Evolutionary conservation across 2,797 vertebrate genomes (phyloP).

Genomic region (Syncerus caffer): DNA sequence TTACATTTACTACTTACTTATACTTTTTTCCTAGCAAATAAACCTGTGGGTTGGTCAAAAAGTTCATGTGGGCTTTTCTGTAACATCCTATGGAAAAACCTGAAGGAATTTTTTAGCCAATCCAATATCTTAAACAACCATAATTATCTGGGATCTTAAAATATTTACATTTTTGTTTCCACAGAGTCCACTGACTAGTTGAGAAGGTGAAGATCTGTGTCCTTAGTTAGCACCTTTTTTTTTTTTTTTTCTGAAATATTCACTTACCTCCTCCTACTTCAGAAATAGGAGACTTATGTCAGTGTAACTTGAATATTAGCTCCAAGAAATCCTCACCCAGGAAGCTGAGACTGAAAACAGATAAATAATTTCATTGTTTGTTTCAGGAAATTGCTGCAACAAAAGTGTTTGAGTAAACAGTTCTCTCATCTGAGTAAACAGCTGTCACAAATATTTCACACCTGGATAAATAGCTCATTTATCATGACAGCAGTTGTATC

Average conservation of each 20-base stretch:
- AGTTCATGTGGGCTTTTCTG: not conserved
- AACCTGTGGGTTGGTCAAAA: not conserved
- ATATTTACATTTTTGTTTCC: not conserved
- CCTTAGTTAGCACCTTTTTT: not conserved
- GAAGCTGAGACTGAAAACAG: not conserved
- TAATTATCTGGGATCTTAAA: not conserved
- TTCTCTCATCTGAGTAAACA: conserved; percentile 16
- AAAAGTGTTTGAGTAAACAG: conserved; percentile 20
- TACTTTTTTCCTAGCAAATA: not conserved
- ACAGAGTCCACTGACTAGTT: not conserved
- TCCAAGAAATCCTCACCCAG: not conserved
- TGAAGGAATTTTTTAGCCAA: not conserved
- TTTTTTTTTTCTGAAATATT: not conserved
- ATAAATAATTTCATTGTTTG: not conserved
- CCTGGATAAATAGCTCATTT: not conserved
- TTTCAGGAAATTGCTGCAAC: conserved; percentile 16
- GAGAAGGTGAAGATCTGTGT: not conserved
- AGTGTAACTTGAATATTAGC: not conserved
- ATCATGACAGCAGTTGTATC: not conserved
- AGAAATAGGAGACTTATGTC: not conserved
- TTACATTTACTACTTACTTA: not conserved
- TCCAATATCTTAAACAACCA: not conserved
- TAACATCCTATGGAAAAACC: not conserved
- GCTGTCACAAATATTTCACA: conserved; percentile 27
- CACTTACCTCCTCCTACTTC: not conserved